These are phyloP conservation scores for Drosophila infuscata DNA, from an alignment of 2,888 invertebrate genomes.

Conservation along the genomic window DNA sequence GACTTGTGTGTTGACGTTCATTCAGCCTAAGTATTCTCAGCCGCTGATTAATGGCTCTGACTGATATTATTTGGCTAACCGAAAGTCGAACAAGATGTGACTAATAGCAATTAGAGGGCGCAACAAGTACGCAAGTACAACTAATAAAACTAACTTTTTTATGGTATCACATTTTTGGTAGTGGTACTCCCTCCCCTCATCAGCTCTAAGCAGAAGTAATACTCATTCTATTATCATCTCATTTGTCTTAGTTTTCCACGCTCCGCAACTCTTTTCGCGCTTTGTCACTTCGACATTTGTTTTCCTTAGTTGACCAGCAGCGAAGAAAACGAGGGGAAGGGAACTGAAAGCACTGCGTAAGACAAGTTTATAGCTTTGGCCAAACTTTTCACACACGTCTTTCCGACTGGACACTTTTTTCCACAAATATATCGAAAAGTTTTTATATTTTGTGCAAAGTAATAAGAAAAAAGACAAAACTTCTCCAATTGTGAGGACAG, in stretches of 20 bases:
- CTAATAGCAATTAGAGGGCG: conserved; percentile 25
- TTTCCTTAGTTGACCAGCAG: conserved; percentile 68
- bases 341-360: conserved; percentile 58
- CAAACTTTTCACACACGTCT: conserved; percentile 63
- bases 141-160: conserved; percentile 40
- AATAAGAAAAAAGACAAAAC: conserved; percentile 27
- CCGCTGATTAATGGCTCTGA: conserved; percentile 32
- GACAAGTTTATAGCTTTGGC: conserved; percentile 69
- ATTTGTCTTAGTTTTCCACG: conserved; percentile 72
- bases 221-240: conserved; percentile 67
- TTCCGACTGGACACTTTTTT: conserved; percentile 45
- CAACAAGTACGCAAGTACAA: conserved; percentile 33
- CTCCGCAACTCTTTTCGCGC: conserved; percentile 67
- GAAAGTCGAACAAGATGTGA: background rate
- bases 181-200: background rate
- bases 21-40: background rate
- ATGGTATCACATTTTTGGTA: conserved; percentile 12
- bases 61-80: conserved; percentile 6
- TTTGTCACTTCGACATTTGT: conserved; percentile 73
- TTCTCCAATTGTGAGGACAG: background rate
- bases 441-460: conserved; percentile 51
- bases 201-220: conserved; percentile 57
- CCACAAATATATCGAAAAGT: conserved; percentile 59
- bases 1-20: conserved; percentile 5
- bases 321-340: conserved; percentile 15